Conservation (phyloP, 92 coral and sea anemone genomes). For the Actinernus sp. region DNA sequence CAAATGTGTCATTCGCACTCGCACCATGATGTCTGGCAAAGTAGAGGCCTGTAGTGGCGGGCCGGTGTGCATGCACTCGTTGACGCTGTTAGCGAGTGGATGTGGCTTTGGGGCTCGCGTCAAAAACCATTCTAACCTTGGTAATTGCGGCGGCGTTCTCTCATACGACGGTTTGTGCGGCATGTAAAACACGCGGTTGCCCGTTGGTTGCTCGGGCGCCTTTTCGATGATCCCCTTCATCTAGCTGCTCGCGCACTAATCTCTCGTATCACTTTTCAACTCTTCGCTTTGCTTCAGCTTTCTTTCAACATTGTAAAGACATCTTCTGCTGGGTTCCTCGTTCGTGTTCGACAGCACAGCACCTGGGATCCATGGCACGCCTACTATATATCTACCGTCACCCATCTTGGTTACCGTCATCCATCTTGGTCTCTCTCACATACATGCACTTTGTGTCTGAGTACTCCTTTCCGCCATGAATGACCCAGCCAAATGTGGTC, state of each 20-base stretch:
- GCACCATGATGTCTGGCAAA: slow-evolving; percentile 59
- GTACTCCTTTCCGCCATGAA: slow-evolving; percentile 64
- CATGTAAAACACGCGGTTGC: too few relatives aligned
- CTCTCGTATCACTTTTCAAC: slow-evolving; percentile 21
- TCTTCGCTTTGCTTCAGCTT: slow-evolving; percentile 28
- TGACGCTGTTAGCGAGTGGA: too few relatives aligned
- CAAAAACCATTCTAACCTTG: too few relatives aligned
- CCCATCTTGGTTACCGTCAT: slow-evolving; percentile 5
- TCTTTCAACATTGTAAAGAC: slow-evolving; percentile 20
- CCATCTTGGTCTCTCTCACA: slow-evolving; percentile 14
- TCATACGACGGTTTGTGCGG: slow-evolving; percentile 72
- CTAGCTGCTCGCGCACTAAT: slow-evolving; percentile 32
- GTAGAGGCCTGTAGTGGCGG: slow-evolving; percentile 61
- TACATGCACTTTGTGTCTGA: too few relatives aligned
- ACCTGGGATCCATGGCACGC: slow-evolving; percentile 37
- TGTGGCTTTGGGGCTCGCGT: slow-evolving; percentile 66
- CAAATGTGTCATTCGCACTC: slow-evolving; percentile 59
- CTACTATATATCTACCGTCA: slow-evolving; percentile 57
- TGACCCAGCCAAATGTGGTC: slow-evolving; percentile 63
- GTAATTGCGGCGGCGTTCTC: slow-evolving; percentile 56
- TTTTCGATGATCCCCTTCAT: slow-evolving; percentile 46
- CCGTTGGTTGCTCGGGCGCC: slow-evolving; percentile 27
- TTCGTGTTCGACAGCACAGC: slow-evolving; percentile 13
- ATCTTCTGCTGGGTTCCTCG: slow-evolving; percentile 38
- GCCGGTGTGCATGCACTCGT: slow-evolving; percentile 62